Base-by-base conservation (phyloP, 2,888 invertebrate species). In the Dorcus hopei region DNA sequence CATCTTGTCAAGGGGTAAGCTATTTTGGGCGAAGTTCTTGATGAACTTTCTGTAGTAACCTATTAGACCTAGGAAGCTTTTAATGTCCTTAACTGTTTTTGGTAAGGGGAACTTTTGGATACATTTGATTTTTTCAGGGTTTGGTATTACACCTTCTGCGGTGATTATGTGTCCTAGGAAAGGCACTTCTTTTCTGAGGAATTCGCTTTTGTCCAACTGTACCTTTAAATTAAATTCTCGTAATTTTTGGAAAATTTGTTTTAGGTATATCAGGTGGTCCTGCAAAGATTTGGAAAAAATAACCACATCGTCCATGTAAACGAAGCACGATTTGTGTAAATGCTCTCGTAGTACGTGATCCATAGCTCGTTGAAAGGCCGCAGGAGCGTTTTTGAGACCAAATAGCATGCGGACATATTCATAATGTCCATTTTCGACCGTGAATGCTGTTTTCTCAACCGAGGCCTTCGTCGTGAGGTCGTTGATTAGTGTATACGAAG, bases 381-480 rank as follows among this genome's bases (percentile, higher is more conserved):
- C 33, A 5, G 60, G 59, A 14, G 58, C 54, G 9, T 60, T 59
- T 38, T 58, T 60, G 38, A 60, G 42, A 2, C 60, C 59, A 26
- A 62, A 54, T 8, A 53, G 59, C 50, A 53, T 50, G 7, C 61
- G 19, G 3, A 58, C 41, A 11, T 61, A 64, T 53, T 64, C 62
- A 19, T 51, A 61, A 43, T 65, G 63, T 1, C 63, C 61, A 26
- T 52, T 61, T 16, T 59, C 38, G 5, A 54, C 54, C 7, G 49
- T 43, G 38, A 65, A 65, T 0, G 60, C 63, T n/a, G 58, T 63
- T 52, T 61, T 59, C 43, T 62, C 59, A 2, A 61, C 51, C 9
- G 55, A 57, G 58, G 61, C 19, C 19, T 19, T 19, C 3, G 19
- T 19, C 3, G 19, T 3, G 19, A 19, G 19, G 19, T 19, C 19